Percentiles rank a stretch among this genome's conserved stretches.
Conservation (phyloP, 2,797 vertebrate genomes). For the Tiaroga cobitis region DNA sequence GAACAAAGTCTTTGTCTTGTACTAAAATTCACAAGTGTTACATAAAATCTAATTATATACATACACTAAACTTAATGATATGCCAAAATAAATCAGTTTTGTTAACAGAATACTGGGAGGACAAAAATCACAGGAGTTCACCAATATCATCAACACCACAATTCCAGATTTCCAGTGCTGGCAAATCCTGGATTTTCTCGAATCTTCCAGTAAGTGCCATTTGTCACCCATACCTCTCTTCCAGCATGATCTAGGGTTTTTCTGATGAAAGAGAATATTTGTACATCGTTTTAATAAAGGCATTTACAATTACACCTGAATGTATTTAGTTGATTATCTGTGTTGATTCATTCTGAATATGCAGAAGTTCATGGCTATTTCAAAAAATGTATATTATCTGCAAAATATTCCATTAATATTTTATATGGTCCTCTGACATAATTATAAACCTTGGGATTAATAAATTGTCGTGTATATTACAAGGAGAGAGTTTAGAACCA, state of each 20-base stretch:
- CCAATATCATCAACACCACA: conserved; percentile 76
- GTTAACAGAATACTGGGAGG: not conserved
- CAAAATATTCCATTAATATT: not conserved
- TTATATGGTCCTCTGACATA: not conserved
- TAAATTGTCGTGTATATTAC: not conserved
- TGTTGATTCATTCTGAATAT: not conserved
- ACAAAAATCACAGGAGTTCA: not conserved
- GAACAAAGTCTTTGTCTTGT: not conserved
- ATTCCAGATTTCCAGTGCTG: conserved; percentile 81
- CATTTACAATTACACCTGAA: not conserved
- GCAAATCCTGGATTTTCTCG: conserved; percentile 85
- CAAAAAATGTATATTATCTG: not conserved
- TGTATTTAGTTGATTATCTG: not conserved
- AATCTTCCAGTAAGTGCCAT: conserved; percentile 87
- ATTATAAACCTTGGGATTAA: not conserved
- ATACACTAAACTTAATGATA: not conserved
- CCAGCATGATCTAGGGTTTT: conserved; percentile 77
- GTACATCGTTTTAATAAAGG: not conserved
- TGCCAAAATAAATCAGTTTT: not conserved
- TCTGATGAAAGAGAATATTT: conserved; percentile 68
- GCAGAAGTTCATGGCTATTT: too few relatives aligned
- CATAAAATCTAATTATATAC: conserved; percentile 23
- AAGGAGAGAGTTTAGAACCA: not conserved
- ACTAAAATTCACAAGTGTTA: conserved; percentile 19
- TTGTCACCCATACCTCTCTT: conserved; percentile 86